Evolutionary conservation across 2,797 vertebrate species (phyloP).

Genomic region (Silurus lanzhouensis): DNA sequence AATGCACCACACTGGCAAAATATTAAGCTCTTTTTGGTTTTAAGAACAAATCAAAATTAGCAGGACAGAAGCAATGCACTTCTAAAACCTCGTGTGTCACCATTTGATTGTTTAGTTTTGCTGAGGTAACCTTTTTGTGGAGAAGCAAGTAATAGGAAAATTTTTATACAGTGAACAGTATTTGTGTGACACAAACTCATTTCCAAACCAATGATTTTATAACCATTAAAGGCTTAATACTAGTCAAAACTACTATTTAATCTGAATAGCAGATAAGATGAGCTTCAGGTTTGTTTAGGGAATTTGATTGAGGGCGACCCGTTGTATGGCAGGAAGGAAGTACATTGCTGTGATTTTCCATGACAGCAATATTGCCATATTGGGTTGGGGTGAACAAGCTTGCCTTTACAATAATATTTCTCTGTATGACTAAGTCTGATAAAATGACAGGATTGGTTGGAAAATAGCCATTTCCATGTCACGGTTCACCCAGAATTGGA

Average conservation of each 20-base stretch:
- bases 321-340: background rate
- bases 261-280: background rate
- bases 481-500: background rate
- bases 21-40: too few species aligned
- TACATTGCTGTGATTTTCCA: background rate
- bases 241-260: background rate
- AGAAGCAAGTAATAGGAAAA: too few species aligned
- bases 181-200: too few species aligned
- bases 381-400: background rate
- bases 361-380: conserved; percentile 3
- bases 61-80: too few species aligned
- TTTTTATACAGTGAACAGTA: too few species aligned
- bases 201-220: too few species aligned
- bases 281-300: background rate
- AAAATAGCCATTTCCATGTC: background rate
- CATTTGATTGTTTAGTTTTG: too few species aligned
- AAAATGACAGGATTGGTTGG: conserved; percentile 7
- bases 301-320: background rate
- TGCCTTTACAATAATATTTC: background rate
- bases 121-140: too few species aligned
- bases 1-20: too few species aligned
- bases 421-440: background rate
- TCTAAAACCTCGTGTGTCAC: too few species aligned
- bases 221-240: too few species aligned
- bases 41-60: too few species aligned